Percentiles rank a stretch among this genome's conserved stretches.
Evolutionary conservation across 2,113 vertebrate species (phyloP).

Genomic region (Neopipo cinnamomea): DNA sequence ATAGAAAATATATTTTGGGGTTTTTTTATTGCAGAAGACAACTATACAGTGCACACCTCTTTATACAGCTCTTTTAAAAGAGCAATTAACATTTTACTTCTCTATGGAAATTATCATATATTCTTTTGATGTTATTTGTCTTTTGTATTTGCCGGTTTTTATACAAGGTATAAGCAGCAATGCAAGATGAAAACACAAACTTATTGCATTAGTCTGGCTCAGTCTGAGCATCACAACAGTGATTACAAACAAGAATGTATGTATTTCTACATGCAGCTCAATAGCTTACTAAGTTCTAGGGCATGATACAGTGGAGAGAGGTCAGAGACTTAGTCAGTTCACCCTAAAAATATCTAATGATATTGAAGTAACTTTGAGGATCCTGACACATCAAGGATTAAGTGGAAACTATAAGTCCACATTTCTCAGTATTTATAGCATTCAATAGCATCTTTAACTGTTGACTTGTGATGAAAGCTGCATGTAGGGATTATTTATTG

Average conservation of each 20-base stretch:
- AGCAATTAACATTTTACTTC: not conserved
- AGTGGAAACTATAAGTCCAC: not conserved
- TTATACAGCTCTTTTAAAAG: not conserved
- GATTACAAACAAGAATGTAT: not conserved
- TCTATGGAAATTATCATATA: not conserved
- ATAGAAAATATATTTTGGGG: not conserved
- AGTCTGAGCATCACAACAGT: not conserved
- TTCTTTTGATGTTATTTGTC: not conserved
- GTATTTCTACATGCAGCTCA: rapidly evolving
- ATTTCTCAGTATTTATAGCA: not conserved
- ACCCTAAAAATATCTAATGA: not conserved
- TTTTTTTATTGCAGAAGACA: not conserved
- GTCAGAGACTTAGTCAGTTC: not conserved
- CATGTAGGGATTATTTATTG: not conserved
- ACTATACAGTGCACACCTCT: not conserved
- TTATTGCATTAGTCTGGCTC: not conserved
- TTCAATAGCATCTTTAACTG: not conserved
- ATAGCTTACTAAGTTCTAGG: not conserved
- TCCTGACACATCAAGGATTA: not conserved
- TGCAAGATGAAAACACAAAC: not conserved
- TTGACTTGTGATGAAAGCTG: not conserved
- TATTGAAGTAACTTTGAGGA: not conserved
- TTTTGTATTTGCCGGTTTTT: not conserved
- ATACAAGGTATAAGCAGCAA: not conserved
- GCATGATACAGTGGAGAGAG: not conserved